Conservation (phyloP, 2,113 vertebrate species). For the Phaethon lepturus region DNA sequence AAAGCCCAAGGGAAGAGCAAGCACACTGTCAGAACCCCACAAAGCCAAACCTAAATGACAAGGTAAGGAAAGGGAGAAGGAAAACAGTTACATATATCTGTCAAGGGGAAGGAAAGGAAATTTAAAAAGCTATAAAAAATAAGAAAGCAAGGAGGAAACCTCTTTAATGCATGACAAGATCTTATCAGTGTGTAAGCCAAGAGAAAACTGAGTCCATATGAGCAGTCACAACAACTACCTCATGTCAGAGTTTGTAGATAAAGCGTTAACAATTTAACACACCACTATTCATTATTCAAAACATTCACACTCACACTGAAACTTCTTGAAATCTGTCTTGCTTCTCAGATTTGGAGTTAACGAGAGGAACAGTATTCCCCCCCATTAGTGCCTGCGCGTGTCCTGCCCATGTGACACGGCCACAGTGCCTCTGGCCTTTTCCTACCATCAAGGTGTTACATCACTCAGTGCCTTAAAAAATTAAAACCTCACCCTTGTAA, state of each 20-base stretch:
- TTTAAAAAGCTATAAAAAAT: background rate
- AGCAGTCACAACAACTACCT: background rate
- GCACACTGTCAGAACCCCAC: background rate
- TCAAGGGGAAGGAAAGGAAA: background rate
- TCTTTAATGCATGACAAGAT: background rate
- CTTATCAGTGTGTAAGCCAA: background rate
- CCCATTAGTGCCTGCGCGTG: background rate
- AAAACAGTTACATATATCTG: background rate
- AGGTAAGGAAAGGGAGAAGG: background rate
- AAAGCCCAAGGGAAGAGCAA: background rate
- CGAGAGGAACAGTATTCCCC: background rate
- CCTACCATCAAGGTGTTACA: background rate
- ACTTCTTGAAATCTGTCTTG: background rate
- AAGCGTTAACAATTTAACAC: conserved; percentile 1
- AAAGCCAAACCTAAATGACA: background rate
- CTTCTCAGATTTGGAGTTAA: background rate
- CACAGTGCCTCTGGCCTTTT: background rate
- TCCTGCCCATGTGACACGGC: background rate
- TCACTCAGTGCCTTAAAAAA: background rate
- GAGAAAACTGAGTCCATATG: background rate
- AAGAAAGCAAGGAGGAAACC: background rate
- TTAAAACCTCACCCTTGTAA: background rate
- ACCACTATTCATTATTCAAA: background rate
- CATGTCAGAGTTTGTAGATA: background rate
- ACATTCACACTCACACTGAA: background rate